Conservation (phyloP, 1,140 invertebrate species). For the Himalopsyche phryganea region DNA sequence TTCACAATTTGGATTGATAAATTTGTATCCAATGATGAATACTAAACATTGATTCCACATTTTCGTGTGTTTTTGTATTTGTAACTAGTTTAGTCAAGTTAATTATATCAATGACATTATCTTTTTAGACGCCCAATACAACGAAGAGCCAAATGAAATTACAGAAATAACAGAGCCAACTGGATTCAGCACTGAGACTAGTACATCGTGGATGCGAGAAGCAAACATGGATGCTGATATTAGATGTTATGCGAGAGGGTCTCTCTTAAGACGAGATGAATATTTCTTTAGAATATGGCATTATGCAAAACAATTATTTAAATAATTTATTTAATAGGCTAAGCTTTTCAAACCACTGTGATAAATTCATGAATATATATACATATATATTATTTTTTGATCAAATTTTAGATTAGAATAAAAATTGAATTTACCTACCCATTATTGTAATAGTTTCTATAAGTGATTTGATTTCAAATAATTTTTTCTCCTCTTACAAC, state of each 20-base stretch:
- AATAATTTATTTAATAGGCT: slow-evolving; percentile 47
- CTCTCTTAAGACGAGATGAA: slow-evolving; percentile 78
- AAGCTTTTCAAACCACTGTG: slow-evolving; percentile 22
- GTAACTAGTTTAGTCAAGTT: too few species aligned
- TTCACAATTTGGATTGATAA: too few species aligned
- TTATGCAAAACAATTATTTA: slow-evolving; percentile 78
- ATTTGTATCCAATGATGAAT: too few species aligned
- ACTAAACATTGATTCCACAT: too few species aligned
- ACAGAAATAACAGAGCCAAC: slow-evolving; percentile 62
- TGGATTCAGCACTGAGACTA: slow-evolving; percentile 84
- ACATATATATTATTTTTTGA: slow-evolving; percentile 7
- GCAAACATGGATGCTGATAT: slow-evolving; percentile 92
- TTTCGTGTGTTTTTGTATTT: too few species aligned
- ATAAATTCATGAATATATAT: slow-evolving; percentile 17
- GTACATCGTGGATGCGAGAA: slow-evolving; percentile 88
- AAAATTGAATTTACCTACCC: slow-evolving; percentile 1
- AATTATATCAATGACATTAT: too few species aligned
- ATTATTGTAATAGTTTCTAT: slow-evolving; percentile 7
- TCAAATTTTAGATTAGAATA: not conserved
- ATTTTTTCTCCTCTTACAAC: not conserved
- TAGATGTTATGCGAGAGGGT: slow-evolving; percentile 77
- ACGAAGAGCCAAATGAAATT: slow-evolving; percentile 54
- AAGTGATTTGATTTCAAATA: not conserved
- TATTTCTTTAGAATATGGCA: slow-evolving; percentile 94
- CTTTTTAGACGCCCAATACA: slow-evolving; percentile 30